These are phyloP conservation scores for Mustela nigripes DNA, from an alignment of 2,113 vertebrate genomes.

Conservation along the genomic window DNA sequence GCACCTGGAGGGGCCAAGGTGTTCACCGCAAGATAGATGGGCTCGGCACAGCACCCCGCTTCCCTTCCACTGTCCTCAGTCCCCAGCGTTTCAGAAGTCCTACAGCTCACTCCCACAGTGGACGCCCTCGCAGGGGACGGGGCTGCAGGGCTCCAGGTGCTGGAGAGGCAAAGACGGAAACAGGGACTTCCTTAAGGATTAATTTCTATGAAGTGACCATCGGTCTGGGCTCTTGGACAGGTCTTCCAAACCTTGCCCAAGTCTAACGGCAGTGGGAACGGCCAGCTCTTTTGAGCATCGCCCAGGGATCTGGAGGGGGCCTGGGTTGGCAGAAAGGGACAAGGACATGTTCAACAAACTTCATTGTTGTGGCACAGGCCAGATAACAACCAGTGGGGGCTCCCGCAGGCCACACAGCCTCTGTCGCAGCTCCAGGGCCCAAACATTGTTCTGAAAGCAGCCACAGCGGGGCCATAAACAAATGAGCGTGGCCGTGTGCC, in stretches of 20 bases:
- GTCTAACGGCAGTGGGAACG: not conserved
- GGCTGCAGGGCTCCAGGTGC: not conserved
- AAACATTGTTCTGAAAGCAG: not conserved
- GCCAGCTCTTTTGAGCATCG: not conserved
- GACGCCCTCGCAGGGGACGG: fast-evolving
- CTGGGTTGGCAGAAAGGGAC: not conserved
- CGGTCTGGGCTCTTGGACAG: not conserved
- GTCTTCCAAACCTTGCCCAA: not conserved
- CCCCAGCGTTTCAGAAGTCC: not conserved
- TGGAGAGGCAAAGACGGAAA: not conserved
- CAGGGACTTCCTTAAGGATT: not conserved
- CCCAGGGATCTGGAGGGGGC: not conserved
- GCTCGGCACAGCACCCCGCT: not conserved
- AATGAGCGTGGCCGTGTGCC: not conserved
- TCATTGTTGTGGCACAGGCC: not conserved
- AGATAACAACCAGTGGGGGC: not conserved
- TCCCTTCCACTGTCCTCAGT: not conserved
- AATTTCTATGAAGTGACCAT: not conserved
- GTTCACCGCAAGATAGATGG: not conserved
- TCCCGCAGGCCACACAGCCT: not conserved
- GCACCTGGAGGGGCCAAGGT: not conserved
- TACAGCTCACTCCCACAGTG: not conserved
- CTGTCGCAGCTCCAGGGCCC: not conserved
- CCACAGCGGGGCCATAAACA: not conserved
- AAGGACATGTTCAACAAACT: not conserved